Evolutionary conservation across 2,888 invertebrate genomes (phyloP).

Genomic region (Melanargia galathea): DNA sequence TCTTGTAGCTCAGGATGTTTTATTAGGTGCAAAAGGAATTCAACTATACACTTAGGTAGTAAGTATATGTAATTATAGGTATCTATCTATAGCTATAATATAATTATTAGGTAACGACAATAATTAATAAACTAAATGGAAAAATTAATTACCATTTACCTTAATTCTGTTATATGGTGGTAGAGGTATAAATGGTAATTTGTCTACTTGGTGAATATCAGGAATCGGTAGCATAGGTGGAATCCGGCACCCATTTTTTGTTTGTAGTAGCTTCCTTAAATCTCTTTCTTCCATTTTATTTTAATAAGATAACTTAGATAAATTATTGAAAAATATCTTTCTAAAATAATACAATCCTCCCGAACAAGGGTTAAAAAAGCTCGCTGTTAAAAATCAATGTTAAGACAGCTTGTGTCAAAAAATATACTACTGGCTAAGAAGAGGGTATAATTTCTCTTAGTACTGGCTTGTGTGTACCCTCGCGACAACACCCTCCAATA

Average conservation of each 20-base stretch:
- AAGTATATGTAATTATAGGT: too few species aligned
- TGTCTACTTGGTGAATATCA: slow-evolving; percentile 63
- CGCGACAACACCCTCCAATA: too few species aligned
- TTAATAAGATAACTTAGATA: not conserved
- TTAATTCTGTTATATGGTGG: slow-evolving; percentile 74
- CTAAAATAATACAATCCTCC: not conserved
- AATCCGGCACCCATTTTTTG: slow-evolving; percentile 73
- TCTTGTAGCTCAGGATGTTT: too few species aligned
- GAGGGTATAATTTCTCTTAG: too few species aligned
- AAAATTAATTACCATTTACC: slow-evolving; percentile 50
- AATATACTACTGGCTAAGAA: too few species aligned
- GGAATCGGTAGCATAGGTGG: slow-evolving; percentile 70
- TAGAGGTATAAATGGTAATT: slow-evolving; percentile 65
- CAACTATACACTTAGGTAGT: too few species aligned
- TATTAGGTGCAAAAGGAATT: too few species aligned
- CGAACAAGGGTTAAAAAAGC: not conserved
- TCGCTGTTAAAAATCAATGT: not conserved
- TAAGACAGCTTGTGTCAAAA: too few species aligned
- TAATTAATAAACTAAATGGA: not conserved
- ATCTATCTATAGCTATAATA: too few species aligned
- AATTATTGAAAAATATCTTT: not conserved
- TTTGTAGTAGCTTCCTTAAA: slow-evolving; percentile 66
- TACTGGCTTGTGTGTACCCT: too few species aligned
- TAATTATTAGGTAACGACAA: too few species aligned
- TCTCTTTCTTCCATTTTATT: slow-evolving; percentile 70